A percentile compares a stretch with the other conserved stretches of the same genome.
These are phyloP conservation scores for Delia radicum DNA, from an alignment of 1,140 invertebrate genomes.

Conservation along the genomic window DNA sequence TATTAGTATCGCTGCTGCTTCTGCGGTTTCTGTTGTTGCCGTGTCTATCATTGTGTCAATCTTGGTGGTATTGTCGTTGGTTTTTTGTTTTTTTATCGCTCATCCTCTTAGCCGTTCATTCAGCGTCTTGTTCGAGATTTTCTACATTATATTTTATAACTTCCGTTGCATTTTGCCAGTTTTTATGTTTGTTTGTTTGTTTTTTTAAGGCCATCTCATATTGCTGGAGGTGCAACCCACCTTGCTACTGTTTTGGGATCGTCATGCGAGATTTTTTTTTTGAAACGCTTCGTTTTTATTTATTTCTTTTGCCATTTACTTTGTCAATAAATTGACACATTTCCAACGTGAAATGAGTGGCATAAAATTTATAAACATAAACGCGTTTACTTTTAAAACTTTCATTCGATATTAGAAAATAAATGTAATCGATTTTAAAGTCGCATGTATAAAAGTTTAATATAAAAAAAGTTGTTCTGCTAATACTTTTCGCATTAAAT, in stretches of 20 bases:
- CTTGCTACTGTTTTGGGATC: background rate
- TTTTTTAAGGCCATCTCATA: slow-evolving; percentile 1
- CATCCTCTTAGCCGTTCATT: background rate
- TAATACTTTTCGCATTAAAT: too few relatives aligned
- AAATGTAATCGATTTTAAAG: too few relatives aligned
- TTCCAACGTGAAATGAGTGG: background rate
- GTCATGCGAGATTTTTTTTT: background rate
- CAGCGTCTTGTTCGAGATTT: background rate
- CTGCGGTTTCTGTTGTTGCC: background rate
- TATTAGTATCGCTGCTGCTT: background rate
- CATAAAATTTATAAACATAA: background rate
- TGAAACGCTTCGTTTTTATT: background rate
- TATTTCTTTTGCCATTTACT: background rate
- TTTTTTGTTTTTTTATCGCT: background rate
- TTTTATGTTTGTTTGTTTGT: background rate
- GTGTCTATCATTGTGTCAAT: slow-evolving; percentile 18
- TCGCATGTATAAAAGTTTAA: too few relatives aligned
- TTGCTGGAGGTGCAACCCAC: slow-evolving; percentile 12
- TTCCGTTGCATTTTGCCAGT: slow-evolving; percentile 21
- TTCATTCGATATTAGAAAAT: background rate
- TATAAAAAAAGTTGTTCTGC: too few relatives aligned
- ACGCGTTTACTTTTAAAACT: background rate
- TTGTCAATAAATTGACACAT: slow-evolving; percentile 4
- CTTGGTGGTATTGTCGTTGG: slow-evolving; percentile 8
- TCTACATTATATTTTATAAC: slow-evolving; percentile 10